Percentiles rank a stretch among this genome's conserved stretches.
These are phyloP conservation scores for Epinephelus fuscoguttatus DNA, from an alignment of 2,113 vertebrate genomes.

Conservation along the genomic window DNA sequence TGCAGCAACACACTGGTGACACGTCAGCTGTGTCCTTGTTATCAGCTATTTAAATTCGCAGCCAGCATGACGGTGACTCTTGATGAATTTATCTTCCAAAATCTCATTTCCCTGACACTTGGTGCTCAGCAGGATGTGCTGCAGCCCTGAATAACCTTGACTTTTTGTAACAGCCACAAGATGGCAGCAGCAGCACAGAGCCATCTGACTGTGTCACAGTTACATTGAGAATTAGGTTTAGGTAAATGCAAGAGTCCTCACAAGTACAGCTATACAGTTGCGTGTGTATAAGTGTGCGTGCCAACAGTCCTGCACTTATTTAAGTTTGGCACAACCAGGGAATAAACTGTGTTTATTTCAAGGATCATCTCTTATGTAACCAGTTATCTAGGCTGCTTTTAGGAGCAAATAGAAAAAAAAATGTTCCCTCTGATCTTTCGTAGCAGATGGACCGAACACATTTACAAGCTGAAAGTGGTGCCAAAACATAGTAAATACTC, in stretches of 20 bases:
- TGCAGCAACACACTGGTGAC: too few species aligned
- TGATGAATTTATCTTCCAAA: too few species aligned
- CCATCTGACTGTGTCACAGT: background rate
- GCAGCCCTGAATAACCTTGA: background rate
- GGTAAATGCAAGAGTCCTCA: background rate
- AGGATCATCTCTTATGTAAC: conserved; percentile 72
- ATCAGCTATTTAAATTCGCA: too few species aligned
- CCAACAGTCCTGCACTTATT: background rate
- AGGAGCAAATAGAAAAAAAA: conserved; percentile 24
- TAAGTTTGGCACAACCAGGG: background rate
- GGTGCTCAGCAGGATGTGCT: background rate
- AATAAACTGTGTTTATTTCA: conserved; percentile 17
- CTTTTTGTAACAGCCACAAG: conserved; percentile 2
- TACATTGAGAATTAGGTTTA: background rate
- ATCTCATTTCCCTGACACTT: background rate
- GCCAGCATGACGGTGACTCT: too few species aligned
- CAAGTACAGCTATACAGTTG: background rate
- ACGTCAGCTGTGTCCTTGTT: background rate
- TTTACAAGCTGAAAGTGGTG: conserved; percentile 36
- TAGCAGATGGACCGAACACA: conserved; percentile 65
- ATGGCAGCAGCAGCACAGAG: conserved; percentile 5
- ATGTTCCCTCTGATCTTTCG: conserved; percentile 44
- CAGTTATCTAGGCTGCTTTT: conserved; percentile 56
- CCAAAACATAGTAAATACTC: conserved; percentile 34
- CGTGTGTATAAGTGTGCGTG: background rate